phyloP scores from a whole-genome alignment of 2,888 invertebrate genomes.

The Meghimatium bilineatum region DNA sequence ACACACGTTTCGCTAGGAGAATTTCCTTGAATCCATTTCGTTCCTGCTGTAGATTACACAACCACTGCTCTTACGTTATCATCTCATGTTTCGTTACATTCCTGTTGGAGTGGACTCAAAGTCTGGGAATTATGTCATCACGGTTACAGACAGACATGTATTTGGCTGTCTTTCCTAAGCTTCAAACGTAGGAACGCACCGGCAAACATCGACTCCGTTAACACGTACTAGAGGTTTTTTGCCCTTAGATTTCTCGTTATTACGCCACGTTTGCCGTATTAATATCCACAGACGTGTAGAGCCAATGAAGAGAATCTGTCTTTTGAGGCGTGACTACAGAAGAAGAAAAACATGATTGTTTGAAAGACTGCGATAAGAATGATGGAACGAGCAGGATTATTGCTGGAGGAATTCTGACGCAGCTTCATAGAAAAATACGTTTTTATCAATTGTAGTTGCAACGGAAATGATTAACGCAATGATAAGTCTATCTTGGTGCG shows the following conservation, averaged over 20 bases:
- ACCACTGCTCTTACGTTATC: background rate
- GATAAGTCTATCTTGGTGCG: too few species aligned
- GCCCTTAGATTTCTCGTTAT: background rate
- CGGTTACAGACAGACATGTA: background rate
- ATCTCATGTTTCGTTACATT: background rate
- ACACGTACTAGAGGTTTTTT: background rate
- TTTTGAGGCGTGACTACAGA: background rate
- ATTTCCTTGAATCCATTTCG: too few species aligned
- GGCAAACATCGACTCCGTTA: background rate
- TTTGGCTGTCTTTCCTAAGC: background rate
- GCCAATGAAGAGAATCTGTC: background rate
- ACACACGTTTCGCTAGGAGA: too few species aligned
- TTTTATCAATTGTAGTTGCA: too few species aligned
- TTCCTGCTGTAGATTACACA: too few species aligned
- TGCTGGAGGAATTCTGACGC: too few species aligned
- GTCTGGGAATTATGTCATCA: background rate
- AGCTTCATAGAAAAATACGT: too few species aligned
- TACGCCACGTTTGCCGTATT: background rate
- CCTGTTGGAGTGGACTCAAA: background rate
- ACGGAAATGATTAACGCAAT: too few species aligned
- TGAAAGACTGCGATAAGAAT: too few species aligned
- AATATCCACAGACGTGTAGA: background rate
- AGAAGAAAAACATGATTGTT: too few species aligned
- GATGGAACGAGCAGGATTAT: too few species aligned
- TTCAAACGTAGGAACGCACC: background rate